Conservation (phyloP, 2,888 invertebrate genomes). For the Pollenia amentaria region DNA sequence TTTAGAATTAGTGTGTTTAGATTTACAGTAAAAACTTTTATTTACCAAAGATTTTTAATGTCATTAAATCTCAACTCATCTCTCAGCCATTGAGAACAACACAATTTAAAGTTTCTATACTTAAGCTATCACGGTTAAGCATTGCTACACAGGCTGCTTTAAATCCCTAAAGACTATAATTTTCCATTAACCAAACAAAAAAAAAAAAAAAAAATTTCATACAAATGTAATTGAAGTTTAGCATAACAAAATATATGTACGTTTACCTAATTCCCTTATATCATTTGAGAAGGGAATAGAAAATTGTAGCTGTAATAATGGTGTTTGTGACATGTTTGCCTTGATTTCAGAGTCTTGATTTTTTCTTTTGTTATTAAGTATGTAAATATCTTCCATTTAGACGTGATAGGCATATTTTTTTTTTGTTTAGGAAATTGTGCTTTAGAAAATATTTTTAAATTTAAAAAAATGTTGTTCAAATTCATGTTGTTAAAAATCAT, state of each 20-base stretch:
- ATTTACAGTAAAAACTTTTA: background rate
- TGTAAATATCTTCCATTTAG: constrained; percentile 32
- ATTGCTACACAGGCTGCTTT: background rate
- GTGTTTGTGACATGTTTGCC: background rate
- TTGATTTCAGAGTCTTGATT: background rate
- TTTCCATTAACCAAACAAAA: constrained; percentile 33
- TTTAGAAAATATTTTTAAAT: constrained; percentile 8
- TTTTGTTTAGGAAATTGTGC: background rate
- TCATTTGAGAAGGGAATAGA: constrained; percentile 1
- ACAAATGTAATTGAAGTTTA: constrained; percentile 42
- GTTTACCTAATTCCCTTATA: constrained; percentile 39
- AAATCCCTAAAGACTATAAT: constrained; percentile 50
- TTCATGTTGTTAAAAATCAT: background rate
- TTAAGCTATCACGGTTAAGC: background rate
- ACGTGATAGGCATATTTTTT: constrained; percentile 35
- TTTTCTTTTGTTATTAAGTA: background rate
- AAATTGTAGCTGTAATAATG: background rate
- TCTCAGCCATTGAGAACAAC: background rate
- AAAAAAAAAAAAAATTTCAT: background rate
- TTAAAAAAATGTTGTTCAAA: constrained; percentile 8
- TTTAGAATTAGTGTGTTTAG: too few species aligned
- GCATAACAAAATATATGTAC: constrained; percentile 16
- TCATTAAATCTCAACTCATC: background rate
- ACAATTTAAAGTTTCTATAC: background rate
- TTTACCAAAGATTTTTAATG: constrained; percentile 4